These are phyloP conservation scores for Phortica magna DNA, from an alignment of 2,888 invertebrate genomes.

Conservation along the genomic window DNA sequence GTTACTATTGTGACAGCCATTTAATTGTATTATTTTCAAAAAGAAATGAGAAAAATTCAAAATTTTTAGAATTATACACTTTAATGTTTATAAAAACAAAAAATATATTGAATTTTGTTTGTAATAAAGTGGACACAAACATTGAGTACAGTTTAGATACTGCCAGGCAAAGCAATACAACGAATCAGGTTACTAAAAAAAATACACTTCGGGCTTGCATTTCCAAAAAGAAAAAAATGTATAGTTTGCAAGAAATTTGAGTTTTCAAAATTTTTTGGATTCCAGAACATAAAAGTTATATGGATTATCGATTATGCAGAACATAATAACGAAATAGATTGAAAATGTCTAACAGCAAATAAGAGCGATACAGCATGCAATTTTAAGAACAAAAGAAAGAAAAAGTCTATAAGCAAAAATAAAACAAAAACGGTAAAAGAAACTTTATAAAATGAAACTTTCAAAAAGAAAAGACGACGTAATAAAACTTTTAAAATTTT, in stretches of 20 bases:
- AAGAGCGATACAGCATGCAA: too few species aligned
- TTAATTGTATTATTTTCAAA: background rate
- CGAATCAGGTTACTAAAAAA: conserved; percentile 46
- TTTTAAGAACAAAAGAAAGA: too few species aligned
- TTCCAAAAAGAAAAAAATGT: conserved; percentile 16
- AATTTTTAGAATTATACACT: conserved; percentile 8
- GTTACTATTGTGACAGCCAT: background rate
- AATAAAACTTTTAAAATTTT: too few species aligned
- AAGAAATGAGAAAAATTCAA: background rate
- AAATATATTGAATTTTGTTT: background rate
- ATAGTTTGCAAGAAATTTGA: background rate
- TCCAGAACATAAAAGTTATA: background rate
- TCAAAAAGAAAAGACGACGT: too few species aligned
- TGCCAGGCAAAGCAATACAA: conserved; percentile 79
- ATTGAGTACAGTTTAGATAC: conserved; percentile 58
- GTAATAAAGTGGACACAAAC: conserved; percentile 26
- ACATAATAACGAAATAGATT: too few species aligned
- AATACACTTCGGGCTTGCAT: conserved; percentile 22
- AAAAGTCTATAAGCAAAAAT: too few species aligned
- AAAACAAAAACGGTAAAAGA: too few species aligned
- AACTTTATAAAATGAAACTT: too few species aligned
- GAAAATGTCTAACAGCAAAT: too few species aligned
- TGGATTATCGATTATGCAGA: too few species aligned
- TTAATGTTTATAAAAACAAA: background rate
- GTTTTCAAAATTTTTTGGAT: background rate